phyloP scores from a whole-genome alignment of 2,797 vertebrate species.

The Bovichtus diacanthus region DNA sequence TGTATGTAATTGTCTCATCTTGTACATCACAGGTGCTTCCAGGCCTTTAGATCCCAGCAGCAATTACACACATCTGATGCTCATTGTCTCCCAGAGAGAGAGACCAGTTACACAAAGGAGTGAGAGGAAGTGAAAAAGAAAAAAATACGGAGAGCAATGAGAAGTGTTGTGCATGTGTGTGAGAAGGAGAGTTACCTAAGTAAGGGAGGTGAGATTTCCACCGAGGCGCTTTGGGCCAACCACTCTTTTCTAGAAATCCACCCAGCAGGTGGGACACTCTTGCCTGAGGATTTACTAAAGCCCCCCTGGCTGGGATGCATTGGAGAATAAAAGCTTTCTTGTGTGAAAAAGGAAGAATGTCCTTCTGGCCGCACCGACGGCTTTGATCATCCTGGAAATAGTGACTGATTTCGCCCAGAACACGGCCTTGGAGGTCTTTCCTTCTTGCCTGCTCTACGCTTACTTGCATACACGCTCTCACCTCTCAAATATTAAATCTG shows the following conservation, averaged over 20 bases:
- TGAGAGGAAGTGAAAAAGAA: conserved; percentile 34
- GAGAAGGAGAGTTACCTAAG: conserved; percentile 32
- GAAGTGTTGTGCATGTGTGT: conserved; percentile 28
- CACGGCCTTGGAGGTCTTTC: conserved; percentile 39
- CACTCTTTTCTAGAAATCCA: conserved; percentile 35
- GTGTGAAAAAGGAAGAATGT: conserved; percentile 49
- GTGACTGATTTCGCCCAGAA: conserved; percentile 35
- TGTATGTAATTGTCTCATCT: conserved; percentile 66
- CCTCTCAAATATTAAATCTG: conserved; percentile 14
- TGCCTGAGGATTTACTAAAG: conserved; percentile 47
- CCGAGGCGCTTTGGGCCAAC: conserved; percentile 30
- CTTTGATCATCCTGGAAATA: conserved; percentile 53
- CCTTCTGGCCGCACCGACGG: conserved; percentile 36
- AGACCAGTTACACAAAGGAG: conserved; percentile 44
- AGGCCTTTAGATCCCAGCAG: conserved; percentile 58
- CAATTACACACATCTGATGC: conserved; percentile 76
- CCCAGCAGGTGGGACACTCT: conserved; percentile 48
- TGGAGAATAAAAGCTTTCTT: conserved; percentile 34
- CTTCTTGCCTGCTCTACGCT: not conserved
- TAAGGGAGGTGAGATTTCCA: conserved; percentile 60
- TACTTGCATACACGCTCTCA: conserved; percentile 13
- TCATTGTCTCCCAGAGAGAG: conserved; percentile 66
- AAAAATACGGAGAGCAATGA: conserved; percentile 54
- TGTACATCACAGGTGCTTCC: conserved; percentile 67
- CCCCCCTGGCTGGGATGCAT: conserved; percentile 21